phyloP scores from a whole-genome alignment of 2,888 invertebrate genomes.

The Orchesella flavescens region DNA sequence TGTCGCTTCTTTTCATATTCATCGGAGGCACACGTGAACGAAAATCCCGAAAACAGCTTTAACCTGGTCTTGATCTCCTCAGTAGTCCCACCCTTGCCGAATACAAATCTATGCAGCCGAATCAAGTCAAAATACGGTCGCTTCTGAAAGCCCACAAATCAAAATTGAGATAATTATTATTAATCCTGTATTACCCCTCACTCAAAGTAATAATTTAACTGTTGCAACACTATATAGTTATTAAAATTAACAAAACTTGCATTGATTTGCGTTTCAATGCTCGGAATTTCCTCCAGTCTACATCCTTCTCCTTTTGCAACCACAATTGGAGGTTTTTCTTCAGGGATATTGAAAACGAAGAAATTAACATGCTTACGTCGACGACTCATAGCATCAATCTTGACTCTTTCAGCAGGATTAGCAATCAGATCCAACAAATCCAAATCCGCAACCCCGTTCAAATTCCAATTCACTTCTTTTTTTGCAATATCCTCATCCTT shows the following conservation, averaged over 20 bases:
- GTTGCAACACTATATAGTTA: no score
- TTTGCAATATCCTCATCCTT: no score
- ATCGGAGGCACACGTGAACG: constrained; percentile 21
- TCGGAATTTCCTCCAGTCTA: constrained; percentile 55
- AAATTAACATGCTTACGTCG: constrained; percentile 62
- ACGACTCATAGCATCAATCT: constrained; percentile 48
- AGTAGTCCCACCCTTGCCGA: constrained; percentile 28
- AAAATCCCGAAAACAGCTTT: constrained; percentile 55
- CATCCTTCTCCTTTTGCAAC: constrained; percentile 32
- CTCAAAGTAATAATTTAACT: background rate
- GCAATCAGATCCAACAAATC: background rate
- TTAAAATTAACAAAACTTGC: constrained; percentile 26
- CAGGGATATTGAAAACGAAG: background rate
- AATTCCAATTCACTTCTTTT: no score
- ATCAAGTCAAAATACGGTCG: constrained; percentile 28
- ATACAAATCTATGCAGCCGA: constrained; percentile 52
- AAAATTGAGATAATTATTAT: constrained; percentile 11
- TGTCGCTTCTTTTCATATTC: constrained; percentile 56
- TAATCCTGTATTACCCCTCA: background rate
- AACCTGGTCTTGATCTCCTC: constrained; percentile 50
- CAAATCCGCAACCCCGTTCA: no score
- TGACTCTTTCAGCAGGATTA: constrained; percentile 57
- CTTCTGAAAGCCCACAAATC: constrained; percentile 41
- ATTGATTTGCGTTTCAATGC: constrained; percentile 53
- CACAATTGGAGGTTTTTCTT: background rate